Base-by-base conservation (phyloP, 1,140 invertebrate species). In the Papilio aristodemus region DNA sequence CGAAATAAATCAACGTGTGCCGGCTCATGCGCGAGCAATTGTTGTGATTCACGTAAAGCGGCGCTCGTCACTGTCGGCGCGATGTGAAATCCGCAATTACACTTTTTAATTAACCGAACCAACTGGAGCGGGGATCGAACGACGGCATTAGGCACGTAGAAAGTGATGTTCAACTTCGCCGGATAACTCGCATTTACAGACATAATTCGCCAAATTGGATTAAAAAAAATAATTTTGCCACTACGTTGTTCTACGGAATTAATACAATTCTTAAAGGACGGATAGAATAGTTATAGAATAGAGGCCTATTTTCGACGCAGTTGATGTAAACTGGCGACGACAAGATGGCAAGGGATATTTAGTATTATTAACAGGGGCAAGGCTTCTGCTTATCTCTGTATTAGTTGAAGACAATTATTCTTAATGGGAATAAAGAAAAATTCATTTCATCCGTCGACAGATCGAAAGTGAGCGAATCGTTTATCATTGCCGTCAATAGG, bases 31-130 rank as follows among this genome's bases (percentile, higher is more conserved):
- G 69, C 57, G 54, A 9, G 72, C 9, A 57, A 83, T 86, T 87
- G 81, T 84, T 83, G 71, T 86, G 87, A 84, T 84, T 85, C 84
- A 84, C 84, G 85, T 87, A 88, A 88, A 87, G n/a, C 75, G 78
- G 82, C 80, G 86, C 86, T 87, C 27, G 2, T 32, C 27, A 6
- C 27, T 6, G 27, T 32, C 27, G 84, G 87, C 80, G 87, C 86
- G 87, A 90, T 89, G 88, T 90, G 87, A 90, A 90, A 90, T 90
- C 86, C 86, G 82, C 86, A 86, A 89, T 91, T 91, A 89, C 83
- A 87, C 80, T 84, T 91, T 90, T 89, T 91, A 91, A 91, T 91
- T 91, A 89, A 85, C 78, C 82, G 80, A 78, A 71, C 86, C 75
- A 91, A 91, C 84, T 91, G 77, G 87, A 91, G 89, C 89, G 89